Conservation (phyloP, 92 coral and sea anemone species). For the Bergia sp. region DNA sequence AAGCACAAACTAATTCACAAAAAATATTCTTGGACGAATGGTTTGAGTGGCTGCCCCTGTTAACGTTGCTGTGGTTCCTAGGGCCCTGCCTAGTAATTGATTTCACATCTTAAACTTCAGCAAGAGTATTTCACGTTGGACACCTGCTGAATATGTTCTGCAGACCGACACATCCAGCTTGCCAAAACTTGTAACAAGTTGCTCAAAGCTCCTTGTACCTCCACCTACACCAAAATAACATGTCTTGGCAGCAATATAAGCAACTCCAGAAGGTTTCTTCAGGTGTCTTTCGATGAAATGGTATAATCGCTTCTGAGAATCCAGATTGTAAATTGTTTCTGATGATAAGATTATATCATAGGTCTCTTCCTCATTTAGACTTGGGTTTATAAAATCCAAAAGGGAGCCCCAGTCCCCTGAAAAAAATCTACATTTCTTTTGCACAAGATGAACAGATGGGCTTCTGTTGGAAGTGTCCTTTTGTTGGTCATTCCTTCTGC, state of each 20-base stretch:
- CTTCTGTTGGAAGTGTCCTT: background rate
- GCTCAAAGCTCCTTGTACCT: conserved; percentile 90
- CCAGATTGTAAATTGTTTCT: conserved; percentile 88
- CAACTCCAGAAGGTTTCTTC: conserved; percentile 71
- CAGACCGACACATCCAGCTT: conserved; percentile 63
- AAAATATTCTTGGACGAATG: no score
- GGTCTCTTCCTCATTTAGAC: conserved; percentile 19
- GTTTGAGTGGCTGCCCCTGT: no score
- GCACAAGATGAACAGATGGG: background rate
- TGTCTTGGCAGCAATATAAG: conserved; percentile 90
- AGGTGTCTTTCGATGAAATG: conserved; percentile 68
- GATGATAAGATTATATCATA: conserved; percentile 92
- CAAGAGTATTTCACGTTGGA: conserved; percentile 82
- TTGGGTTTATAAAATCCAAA: conserved; percentile 65
- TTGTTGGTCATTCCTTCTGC: background rate
- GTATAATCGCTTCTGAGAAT: conserved; percentile 68
- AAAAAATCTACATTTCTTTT: conserved; percentile 67
- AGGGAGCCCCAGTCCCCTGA: conserved; percentile 90
- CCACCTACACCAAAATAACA: conserved; percentile 99
- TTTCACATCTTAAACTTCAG: conserved; percentile 39
- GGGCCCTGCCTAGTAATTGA: no score
- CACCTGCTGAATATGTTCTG: conserved; percentile 57
- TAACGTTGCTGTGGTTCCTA: no score
- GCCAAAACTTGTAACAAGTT: conserved; percentile 64
- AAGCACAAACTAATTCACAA: no score